These are phyloP conservation scores for Cheilosia vernalis DNA, from an alignment of 2,888 invertebrate species.

Conservation along the genomic window DNA sequence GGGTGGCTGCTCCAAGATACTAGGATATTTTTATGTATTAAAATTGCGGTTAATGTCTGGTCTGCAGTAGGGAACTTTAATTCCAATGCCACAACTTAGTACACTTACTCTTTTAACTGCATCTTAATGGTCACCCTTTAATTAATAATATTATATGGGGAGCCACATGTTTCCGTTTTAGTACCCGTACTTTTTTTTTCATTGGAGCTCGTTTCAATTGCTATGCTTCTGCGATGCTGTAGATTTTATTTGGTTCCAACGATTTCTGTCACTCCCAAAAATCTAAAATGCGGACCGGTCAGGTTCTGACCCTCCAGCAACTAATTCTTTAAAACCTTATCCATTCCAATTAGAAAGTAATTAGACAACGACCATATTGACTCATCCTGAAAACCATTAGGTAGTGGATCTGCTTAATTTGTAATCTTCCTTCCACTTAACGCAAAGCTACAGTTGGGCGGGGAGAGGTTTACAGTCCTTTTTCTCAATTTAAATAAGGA, in stretches of 20 bases:
- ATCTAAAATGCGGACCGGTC: too few relatives aligned
- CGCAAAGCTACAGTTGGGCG: background rate
- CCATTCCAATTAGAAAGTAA: background rate
- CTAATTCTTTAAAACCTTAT: too few relatives aligned
- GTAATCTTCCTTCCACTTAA: background rate
- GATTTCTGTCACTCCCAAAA: too few relatives aligned
- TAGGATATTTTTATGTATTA: background rate
- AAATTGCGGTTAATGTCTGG: background rate
- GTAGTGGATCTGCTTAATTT: constrained; percentile 1
- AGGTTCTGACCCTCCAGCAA: too few relatives aligned
- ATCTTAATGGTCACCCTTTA: background rate
- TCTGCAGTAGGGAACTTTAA: background rate
- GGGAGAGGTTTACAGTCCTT: background rate
- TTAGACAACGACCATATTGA: background rate
- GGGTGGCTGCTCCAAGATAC: too few relatives aligned
- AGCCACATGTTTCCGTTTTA: background rate
- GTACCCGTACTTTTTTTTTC: background rate
- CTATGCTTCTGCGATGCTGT: too few relatives aligned
- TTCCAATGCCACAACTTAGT: background rate
- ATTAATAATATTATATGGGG: background rate
- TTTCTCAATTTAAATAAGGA: background rate
- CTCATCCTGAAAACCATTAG: constrained; percentile 7
- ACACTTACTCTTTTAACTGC: background rate
- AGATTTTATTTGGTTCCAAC: too few relatives aligned
- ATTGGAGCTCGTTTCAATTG: too few relatives aligned